Evolutionary conservation across 2,113 vertebrate genomes (phyloP).

Genomic region (Promerops cafer): DNA sequence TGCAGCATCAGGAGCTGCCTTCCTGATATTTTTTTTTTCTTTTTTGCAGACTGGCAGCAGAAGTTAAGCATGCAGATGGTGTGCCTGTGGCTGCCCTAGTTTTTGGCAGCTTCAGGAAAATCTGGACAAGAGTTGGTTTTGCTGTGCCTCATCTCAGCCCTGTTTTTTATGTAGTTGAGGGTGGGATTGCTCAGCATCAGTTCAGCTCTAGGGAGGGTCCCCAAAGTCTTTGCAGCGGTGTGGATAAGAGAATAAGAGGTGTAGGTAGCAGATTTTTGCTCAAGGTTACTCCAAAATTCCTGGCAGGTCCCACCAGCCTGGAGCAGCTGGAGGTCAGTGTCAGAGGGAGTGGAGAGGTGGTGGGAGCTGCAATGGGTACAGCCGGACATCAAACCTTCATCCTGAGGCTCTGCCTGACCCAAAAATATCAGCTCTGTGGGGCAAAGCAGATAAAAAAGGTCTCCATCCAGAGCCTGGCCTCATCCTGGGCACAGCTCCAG

Average conservation of each 20-base stretch:
- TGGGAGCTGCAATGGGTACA: neutral
- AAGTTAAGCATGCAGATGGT: neutral
- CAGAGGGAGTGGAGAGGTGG: neutral
- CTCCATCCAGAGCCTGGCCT: neutral
- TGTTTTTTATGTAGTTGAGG: neutral
- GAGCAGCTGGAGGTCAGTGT: neutral
- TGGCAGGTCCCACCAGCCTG: neutral
- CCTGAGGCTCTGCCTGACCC: neutral
- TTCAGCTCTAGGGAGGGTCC: neutral
- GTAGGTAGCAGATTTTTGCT: neutral
- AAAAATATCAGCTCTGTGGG: neutral
- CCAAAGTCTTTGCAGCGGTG: neutral
- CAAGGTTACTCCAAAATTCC: neutral
- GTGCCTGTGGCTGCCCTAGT: neutral
- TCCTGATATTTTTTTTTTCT: neutral
- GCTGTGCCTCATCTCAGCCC: neutral
- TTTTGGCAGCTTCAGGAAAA: neutral
- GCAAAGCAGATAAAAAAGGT: neutral
- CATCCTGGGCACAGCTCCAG: neutral
- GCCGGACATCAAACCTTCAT: neutral
- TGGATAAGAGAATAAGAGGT: neutral
- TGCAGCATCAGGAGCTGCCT: neutral
- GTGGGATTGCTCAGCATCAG: neutral
- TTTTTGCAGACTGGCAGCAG: neutral
- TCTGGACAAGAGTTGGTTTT: neutral